These are phyloP conservation scores for Equus quagga DNA, from an alignment of 2,113 vertebrate genomes.

Conservation along the genomic window DNA sequence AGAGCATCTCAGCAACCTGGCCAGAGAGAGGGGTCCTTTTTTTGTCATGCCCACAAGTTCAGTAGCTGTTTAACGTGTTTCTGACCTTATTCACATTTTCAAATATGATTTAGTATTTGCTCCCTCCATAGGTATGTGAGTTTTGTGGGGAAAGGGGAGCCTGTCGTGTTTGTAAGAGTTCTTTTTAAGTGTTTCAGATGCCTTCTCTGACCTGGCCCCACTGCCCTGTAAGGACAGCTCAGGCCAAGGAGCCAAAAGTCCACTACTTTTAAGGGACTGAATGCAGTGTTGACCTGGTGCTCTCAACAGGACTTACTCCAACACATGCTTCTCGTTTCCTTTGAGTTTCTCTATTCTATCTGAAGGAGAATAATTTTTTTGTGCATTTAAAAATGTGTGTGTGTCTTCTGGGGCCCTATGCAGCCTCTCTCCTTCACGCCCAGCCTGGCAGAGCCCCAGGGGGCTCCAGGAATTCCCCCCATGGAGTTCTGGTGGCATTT, in stretches of 20 bases:
- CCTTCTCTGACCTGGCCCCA: background rate
- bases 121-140: background rate
- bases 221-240: background rate
- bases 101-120: slow-evolving; percentile 32
- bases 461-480: background rate
- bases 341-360: background rate
- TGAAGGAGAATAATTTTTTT: slow-evolving; percentile 42
- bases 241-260: background rate
- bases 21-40: background rate
- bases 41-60: background rate
- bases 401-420: background rate
- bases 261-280: too few relatives aligned
- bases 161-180: background rate
- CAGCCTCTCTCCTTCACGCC: background rate
- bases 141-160: background rate
- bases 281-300: background rate
- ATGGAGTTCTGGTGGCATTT: background rate
- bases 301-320: background rate
- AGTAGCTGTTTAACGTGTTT: slow-evolving; percentile 60
- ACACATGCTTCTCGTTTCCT: background rate
- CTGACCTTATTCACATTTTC: background rate
- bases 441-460: background rate
- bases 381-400: background rate
- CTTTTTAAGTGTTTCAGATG: background rate
- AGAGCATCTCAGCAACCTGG: background rate